Evolutionary conservation across 2,888 invertebrate genomes (phyloP).

Genomic region (Philopedon plagiatum): DNA sequence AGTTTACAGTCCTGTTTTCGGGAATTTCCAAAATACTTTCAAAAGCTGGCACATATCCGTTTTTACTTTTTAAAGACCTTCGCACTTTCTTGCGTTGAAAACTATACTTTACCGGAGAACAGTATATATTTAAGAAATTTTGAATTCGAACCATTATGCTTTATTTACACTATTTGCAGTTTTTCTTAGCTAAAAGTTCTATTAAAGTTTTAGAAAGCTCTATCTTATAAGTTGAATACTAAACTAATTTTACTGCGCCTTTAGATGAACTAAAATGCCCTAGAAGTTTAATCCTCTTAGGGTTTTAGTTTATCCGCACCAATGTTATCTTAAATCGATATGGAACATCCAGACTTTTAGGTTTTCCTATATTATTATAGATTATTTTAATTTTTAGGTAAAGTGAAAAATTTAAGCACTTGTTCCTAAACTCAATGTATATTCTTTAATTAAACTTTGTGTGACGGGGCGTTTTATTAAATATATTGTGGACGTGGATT

Average conservation of each 20-base stretch:
- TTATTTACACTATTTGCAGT: not conserved
- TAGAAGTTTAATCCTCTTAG: constrained; percentile 45
- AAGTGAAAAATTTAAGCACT: no score
- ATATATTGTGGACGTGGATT: no score
- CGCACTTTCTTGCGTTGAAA: constrained; percentile 21
- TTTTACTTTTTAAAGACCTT: constrained; percentile 5
- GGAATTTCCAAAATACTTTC: constrained; percentile 33
- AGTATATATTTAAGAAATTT: constrained; percentile 24
- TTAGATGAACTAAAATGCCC: constrained; percentile 39
- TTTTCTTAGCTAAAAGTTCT: not conserved
- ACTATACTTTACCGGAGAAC: constrained; percentile 25
- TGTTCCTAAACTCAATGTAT: no score
- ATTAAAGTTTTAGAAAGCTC: not conserved
- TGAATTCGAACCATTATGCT: constrained; percentile 33
- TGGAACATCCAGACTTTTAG: not conserved
- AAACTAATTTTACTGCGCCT: constrained; percentile 23
- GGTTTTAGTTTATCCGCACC: constrained; percentile 33
- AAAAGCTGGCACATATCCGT: constrained; percentile 31
- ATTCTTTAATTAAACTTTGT: no score
- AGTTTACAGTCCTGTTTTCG: constrained; percentile 4
- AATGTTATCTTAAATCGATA: constrained; percentile 4
- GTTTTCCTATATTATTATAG: no score
- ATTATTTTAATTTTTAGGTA: no score
- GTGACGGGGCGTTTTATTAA: no score
- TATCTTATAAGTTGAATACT: constrained; percentile 3